Evolutionary conservation across 2,888 invertebrate genomes (phyloP).

Genomic region (Aspidiotus destructor): DNA sequence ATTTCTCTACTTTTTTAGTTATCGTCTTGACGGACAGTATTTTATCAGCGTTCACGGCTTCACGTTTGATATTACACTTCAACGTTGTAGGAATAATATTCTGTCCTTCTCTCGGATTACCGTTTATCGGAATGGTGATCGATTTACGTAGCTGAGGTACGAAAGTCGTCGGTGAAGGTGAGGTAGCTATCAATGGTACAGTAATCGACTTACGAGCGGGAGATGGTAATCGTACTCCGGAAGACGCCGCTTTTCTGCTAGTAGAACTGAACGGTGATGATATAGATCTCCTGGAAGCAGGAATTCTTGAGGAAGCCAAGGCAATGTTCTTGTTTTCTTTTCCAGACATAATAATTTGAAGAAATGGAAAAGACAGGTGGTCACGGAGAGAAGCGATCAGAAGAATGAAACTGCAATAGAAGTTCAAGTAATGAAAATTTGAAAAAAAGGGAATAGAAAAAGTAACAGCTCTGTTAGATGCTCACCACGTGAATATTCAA

Average conservation of each 20-base stretch:
- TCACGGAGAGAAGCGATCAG: too few species aligned
- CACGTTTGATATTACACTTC: conserved; percentile 26
- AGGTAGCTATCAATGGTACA: conserved; percentile 18
- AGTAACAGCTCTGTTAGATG: too few species aligned
- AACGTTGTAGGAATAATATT: conserved; percentile 17
- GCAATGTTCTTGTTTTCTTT: conserved; percentile 20
- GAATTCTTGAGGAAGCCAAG: not conserved
- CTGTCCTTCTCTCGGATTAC: conserved; percentile 18
- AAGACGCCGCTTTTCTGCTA: conserved; percentile 26
- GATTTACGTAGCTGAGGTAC: conserved; percentile 14
- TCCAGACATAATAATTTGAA: conserved; percentile 12
- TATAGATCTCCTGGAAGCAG: conserved; percentile 8
- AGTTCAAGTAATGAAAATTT: too few species aligned
- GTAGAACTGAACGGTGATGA: conserved; percentile 24
- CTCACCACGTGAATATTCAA: too few species aligned
- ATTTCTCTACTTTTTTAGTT: conserved; percentile 12
- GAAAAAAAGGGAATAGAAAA: too few species aligned
- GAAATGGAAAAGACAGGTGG: too few species aligned
- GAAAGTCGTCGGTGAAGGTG: conserved; percentile 1
- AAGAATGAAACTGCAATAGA: too few species aligned
- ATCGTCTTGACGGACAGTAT: conserved; percentile 6
- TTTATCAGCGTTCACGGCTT: conserved; percentile 16
- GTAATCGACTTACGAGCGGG: conserved; percentile 28
- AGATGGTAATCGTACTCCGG: conserved; percentile 26
- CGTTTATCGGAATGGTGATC: conserved; percentile 1